These are phyloP conservation scores for Pogona vitticeps DNA, from an alignment of 2,113 vertebrate genomes.

Conservation along the genomic window DNA sequence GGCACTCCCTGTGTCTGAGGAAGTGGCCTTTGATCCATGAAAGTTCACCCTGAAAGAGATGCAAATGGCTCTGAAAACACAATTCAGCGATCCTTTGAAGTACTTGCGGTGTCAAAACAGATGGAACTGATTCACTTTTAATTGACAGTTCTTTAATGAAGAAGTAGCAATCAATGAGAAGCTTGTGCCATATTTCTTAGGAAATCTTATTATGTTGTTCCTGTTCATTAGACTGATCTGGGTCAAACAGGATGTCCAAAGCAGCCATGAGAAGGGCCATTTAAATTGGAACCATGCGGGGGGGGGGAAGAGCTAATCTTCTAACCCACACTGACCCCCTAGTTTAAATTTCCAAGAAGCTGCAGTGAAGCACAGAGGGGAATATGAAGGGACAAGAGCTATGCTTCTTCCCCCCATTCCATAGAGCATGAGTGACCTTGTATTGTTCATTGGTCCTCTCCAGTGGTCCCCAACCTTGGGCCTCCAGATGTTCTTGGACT, in stretches of 20 bases:
- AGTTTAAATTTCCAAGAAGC: not conserved
- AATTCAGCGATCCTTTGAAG: slow-evolving; percentile 41
- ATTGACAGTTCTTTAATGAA: slow-evolving; percentile 21
- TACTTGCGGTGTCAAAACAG: slow-evolving; percentile 24
- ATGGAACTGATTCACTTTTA: slow-evolving; percentile 21
- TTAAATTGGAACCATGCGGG: not conserved
- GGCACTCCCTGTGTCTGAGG: too few species aligned
- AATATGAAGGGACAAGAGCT: not conserved
- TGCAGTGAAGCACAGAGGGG: not conserved
- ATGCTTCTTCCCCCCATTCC: too few species aligned
- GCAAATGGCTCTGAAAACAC: slow-evolving; percentile 44
- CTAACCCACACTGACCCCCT: not conserved
- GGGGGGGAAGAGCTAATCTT: not conserved
- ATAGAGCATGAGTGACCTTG: not conserved
- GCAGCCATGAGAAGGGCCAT: too few species aligned
- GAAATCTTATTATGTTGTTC: not conserved
- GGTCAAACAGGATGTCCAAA: not conserved
- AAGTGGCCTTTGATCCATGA: too few species aligned
- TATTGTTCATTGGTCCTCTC: not conserved
- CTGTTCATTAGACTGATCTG: not conserved
- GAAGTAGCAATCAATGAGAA: not conserved
- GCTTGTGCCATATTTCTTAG: not conserved
- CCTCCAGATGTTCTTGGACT: too few species aligned
- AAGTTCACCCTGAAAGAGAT: not conserved
- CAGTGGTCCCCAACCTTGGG: too few species aligned